phyloP scores from a whole-genome alignment of 2,797 vertebrate species.

The Aphelocoma californica region DNA sequence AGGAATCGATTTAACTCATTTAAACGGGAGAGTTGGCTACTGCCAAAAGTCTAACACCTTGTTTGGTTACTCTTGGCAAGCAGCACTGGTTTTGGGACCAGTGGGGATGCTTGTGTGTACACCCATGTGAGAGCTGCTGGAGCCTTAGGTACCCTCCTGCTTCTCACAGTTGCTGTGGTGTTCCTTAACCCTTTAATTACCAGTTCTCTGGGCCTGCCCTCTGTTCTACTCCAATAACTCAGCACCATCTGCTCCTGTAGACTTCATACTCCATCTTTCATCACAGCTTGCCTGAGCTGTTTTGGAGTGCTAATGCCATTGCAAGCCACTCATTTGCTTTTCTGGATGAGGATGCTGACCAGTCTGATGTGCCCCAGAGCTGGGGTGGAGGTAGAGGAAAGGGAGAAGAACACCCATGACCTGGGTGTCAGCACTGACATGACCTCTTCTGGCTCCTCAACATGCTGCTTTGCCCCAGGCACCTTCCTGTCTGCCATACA shows the following conservation, averaged over 20 bases:
- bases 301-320: background rate
- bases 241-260: background rate
- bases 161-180: background rate
- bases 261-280: background rate
- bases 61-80: background rate
- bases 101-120: background rate
- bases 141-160: background rate
- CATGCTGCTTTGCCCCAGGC: background rate
- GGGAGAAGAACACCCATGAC: background rate
- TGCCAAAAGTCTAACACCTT: background rate
- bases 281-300: background rate
- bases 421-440: background rate
- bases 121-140: background rate
- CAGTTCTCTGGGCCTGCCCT: background rate
- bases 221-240: background rate
- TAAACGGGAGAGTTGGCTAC: background rate
- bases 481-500: background rate
- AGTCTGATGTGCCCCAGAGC: background rate
- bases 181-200: background rate
- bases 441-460: background rate
- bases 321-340: background rate
- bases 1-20: background rate
- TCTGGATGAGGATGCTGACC: background rate
- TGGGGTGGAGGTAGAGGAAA: background rate
- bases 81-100: background rate